A percentile compares a stretch with the other conserved stretches of the same genome.
Conservation (phyloP, 2,797 vertebrate genomes). For the Hippocampus kuda region DNA sequence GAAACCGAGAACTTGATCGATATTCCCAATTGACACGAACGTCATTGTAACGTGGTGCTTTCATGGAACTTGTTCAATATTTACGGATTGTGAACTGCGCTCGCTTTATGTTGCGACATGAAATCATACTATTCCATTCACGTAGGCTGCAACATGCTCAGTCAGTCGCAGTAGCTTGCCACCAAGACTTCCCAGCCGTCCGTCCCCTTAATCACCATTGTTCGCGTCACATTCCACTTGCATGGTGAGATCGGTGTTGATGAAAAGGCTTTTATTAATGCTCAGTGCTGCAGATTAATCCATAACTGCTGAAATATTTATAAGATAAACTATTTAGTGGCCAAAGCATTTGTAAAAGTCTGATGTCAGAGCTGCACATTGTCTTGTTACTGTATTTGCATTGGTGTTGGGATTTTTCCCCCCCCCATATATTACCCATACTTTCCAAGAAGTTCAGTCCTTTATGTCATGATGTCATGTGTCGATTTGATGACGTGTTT, state of each 20-base stretch:
- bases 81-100: not conserved
- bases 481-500: not conserved
- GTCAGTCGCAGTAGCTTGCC: conserved; percentile 62
- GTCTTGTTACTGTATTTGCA: not conserved
- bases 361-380: not conserved
- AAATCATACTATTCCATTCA: not conserved
- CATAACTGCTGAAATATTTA: not conserved
- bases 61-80: not conserved
- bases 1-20: no score
- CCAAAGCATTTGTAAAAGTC: conserved; percentile 2
- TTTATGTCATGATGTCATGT: not conserved
- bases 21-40: not conserved
- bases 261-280: conserved; percentile 59
- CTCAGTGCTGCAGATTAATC: conserved; percentile 12
- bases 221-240: conserved; percentile 32
- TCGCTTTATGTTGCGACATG: not conserved
- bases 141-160: not conserved
- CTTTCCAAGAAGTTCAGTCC: not conserved
- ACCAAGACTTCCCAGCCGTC: conserved; percentile 50
- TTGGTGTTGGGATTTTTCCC: not conserved
- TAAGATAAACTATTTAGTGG: not conserved
- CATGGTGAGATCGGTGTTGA: conserved; percentile 45
- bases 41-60: not conserved
- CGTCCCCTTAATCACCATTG: conserved; percentile 49
- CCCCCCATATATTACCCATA: not conserved